Evolutionary conservation across 35 echinoderm and acorn worm genomes (phyloP), one percentile per base, ranked within the genome.

Genomic region (Diadema setosum): DNA sequence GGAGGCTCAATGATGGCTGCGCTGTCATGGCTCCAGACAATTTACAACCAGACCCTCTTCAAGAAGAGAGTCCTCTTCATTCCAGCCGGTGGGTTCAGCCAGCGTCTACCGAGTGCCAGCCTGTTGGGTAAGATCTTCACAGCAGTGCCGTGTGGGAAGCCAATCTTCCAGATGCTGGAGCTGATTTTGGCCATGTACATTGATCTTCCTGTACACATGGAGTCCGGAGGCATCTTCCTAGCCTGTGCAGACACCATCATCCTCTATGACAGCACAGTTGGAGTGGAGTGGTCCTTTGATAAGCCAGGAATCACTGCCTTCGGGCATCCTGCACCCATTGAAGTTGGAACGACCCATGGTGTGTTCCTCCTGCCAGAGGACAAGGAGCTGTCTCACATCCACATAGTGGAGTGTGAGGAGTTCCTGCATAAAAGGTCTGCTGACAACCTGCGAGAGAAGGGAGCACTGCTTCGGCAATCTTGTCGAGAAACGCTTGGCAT

Each of bases 101-200:
- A 99, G 39, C 76, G 92, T 46, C 90, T 99, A 35, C 96, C 96
- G 39, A 92, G 76, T 80, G 92, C 92, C 23, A 92, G 89, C 59
- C 44, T 99, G 2, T 58, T 99, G 15, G 92, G 96, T n/a, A 98
- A 99, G 83, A 87, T 92, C 44, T 95, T 99, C 89, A 92, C 90
- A 14, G 85, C 89, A n/a, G 12, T 99, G 18, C 96, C 96, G 26
- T 33, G 92, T 45, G 96, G 96, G 43, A 65, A 91, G 63, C 96
- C 96, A 14, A 89, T 95, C 23, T 99, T 92, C 50, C 89, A 94
- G 58, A 91, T 99, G 93, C 27, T 99, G 20, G 96, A 99, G 39
- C 43, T 92, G 33, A 91, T 92, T 46, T 46, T 95, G 39, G 90
- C 89, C 23, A 82, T 90, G 60, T 91, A 91, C 86, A 99, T 99